These are phyloP conservation scores for Harpegnathos saltator DNA, from an alignment of 1,140 invertebrate species.

Conservation along the genomic window DNA sequence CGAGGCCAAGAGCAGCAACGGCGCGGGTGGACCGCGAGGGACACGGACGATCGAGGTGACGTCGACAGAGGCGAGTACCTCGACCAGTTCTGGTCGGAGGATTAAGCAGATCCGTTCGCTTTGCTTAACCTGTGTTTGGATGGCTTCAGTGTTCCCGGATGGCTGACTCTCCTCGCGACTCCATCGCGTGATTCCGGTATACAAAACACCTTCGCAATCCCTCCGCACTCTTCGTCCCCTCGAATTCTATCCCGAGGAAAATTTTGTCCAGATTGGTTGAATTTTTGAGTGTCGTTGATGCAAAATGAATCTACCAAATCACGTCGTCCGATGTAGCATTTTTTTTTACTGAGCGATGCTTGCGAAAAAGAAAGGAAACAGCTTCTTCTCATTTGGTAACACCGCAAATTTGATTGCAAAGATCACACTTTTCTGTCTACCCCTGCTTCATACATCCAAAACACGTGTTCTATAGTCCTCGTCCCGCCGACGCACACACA, in stretches of 20 bases:
- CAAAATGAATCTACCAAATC: too few relatives aligned
- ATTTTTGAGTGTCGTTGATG: too few relatives aligned
- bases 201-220: background rate
- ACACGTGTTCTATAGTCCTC: too few relatives aligned
- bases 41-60: conserved; percentile 48
- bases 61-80: conserved; percentile 44
- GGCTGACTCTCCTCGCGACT: background rate
- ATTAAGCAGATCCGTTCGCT: conserved; percentile 55
- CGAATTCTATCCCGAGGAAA: background rate
- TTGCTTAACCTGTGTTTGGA: conserved; percentile 50
- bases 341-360: too few relatives aligned
- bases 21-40: conserved; percentile 27
- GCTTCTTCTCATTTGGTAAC: too few relatives aligned
- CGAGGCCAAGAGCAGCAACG: conserved; percentile 27
- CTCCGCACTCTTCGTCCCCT: background rate
- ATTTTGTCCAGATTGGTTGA: background rate
- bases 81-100: conserved; percentile 48
- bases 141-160: conserved; percentile 12
- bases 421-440: too few relatives aligned
- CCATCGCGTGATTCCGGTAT: background rate
- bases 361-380: too few relatives aligned
- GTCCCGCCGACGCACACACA: too few relatives aligned
- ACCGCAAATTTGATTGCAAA: too few relatives aligned
- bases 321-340: too few relatives aligned
- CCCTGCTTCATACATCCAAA: too few relatives aligned